phyloP scores from a whole-genome alignment of 1,140 invertebrate species.

The Euglossa dilemma region DNA sequence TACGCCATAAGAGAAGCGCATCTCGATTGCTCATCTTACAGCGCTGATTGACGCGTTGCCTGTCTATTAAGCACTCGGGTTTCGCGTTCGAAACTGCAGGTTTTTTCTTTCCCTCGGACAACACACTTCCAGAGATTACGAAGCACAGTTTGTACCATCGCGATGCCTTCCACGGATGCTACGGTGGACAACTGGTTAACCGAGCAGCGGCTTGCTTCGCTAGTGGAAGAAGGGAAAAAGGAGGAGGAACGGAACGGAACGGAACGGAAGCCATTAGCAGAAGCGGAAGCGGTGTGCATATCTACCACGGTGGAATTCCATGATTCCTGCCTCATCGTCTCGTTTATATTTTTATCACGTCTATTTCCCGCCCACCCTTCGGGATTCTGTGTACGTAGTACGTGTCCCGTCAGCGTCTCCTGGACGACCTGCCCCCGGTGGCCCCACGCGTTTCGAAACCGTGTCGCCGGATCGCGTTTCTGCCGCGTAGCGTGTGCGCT shows the following conservation, averaged over 20 bases:
- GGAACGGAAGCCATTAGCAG: conserved; percentile 21
- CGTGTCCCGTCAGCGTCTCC: neutral
- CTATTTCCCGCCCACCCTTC: conserved; percentile 59
- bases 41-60: no score
- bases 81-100: no score
- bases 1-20: no score
- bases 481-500: conserved; percentile 17
- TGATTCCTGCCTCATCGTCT: conserved; percentile 37
- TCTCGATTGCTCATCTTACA: no score
- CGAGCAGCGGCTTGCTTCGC: no score
- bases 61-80: no score
- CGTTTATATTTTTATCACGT: conserved; percentile 66
- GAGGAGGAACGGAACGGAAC: neutral
- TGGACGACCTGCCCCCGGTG: neutral
- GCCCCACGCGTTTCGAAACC: conserved; percentile 4
- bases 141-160: no score
- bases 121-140: no score
- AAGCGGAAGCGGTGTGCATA: conserved; percentile 5
- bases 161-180: no score
- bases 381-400: conserved; percentile 26
- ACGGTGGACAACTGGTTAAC: neutral
- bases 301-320: conserved; percentile 1
- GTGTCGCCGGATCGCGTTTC: conserved; percentile 43
- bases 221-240: neutral
- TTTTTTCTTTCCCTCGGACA: no score